These are phyloP conservation scores for Unio pictorum DNA, from an alignment of 2,888 invertebrate genomes.

Conservation along the genomic window DNA sequence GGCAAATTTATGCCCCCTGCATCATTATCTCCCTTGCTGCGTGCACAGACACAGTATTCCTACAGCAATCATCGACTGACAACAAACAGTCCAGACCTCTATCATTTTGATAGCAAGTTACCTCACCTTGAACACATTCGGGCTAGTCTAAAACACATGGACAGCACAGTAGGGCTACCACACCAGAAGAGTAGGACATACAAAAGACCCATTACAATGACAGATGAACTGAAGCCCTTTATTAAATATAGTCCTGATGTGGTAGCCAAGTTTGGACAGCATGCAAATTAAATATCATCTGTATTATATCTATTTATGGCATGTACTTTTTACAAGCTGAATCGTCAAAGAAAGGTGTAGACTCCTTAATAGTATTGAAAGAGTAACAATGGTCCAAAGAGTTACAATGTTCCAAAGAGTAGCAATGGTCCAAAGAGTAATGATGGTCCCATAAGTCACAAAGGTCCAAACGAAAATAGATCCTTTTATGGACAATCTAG, in stretches of 20 bases:
- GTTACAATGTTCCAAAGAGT: too few species aligned
- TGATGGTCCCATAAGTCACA: too few species aligned
- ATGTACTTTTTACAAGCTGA: too few species aligned
- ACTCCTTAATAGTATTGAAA: too few species aligned
- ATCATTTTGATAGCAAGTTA: conserved; percentile 34
- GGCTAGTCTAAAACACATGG: conserved; percentile 53
- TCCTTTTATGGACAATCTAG: too few species aligned
- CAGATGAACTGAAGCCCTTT: conserved; percentile 57
- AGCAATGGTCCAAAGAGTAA: too few species aligned
- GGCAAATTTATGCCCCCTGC: conserved; percentile 52
- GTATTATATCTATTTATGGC: too few species aligned
- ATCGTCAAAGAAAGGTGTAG: too few species aligned
- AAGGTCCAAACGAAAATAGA: too few species aligned
- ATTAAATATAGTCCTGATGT: conserved; percentile 61
- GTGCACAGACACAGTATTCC: conserved; percentile 61
- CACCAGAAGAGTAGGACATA: conserved; percentile 16
- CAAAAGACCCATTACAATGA: conserved; percentile 34
- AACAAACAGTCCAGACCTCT: conserved; percentile 58
- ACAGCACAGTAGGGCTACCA: conserved; percentile 22
- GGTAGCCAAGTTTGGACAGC: conserved; percentile 40
- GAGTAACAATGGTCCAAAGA: too few species aligned
- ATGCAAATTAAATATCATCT: conserved; percentile 8
- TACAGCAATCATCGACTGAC: conserved; percentile 53
- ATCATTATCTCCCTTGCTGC: conserved; percentile 53
- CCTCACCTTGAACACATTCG: conserved; percentile 62